Percentiles rank a stretch among this genome's conserved stretches.
These are phyloP conservation scores for Anguilla pacifica DNA, from an alignment of 2,797 vertebrate species.

Conservation along the genomic window DNA sequence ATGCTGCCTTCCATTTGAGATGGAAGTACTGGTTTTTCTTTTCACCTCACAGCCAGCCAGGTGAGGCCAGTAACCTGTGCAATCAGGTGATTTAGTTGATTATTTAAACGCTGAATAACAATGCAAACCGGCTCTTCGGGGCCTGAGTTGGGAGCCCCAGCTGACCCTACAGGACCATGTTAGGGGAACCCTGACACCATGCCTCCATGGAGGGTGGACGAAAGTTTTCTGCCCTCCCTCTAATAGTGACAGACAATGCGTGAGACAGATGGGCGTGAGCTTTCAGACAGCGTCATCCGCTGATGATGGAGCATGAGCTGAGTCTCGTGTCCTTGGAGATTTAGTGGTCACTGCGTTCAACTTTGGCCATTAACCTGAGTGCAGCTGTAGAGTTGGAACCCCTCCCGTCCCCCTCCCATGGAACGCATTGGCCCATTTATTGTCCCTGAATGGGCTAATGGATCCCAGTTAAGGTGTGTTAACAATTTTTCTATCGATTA, in stretches of 20 bases:
- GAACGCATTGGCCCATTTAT: constrained; percentile 88
- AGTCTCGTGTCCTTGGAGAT: constrained; percentile 76
- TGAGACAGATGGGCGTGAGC: constrained; percentile 50
- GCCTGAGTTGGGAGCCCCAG: too few relatives aligned
- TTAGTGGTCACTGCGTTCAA: constrained; percentile 80
- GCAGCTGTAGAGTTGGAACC: constrained; percentile 70
- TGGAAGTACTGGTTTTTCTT: too few relatives aligned
- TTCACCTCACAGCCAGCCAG: too few relatives aligned
- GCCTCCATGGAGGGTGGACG: not conserved
- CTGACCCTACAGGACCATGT: too few relatives aligned
- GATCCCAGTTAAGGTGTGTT: constrained; percentile 97
- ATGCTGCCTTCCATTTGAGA: too few relatives aligned
- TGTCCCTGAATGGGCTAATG: constrained; percentile 91
- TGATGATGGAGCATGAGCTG: constrained; percentile 53
- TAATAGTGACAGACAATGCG: constrained; percentile 43
- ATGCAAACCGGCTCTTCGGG: too few relatives aligned
- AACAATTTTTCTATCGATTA: constrained; percentile 99
- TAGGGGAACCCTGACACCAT: not conserved
- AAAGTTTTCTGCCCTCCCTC: constrained; percentile 16
- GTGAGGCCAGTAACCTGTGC: too few relatives aligned
- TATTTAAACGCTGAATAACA: not conserved
- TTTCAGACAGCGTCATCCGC: constrained; percentile 57
- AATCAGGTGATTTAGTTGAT: too few relatives aligned
- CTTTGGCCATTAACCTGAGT: constrained; percentile 83
- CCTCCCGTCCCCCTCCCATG: constrained; percentile 49